Evolutionary conservation across 2,888 invertebrate species (phyloP), one percentile per base, ranked within the genome.

Genomic region (Eupithecia abbreviata): DNA sequence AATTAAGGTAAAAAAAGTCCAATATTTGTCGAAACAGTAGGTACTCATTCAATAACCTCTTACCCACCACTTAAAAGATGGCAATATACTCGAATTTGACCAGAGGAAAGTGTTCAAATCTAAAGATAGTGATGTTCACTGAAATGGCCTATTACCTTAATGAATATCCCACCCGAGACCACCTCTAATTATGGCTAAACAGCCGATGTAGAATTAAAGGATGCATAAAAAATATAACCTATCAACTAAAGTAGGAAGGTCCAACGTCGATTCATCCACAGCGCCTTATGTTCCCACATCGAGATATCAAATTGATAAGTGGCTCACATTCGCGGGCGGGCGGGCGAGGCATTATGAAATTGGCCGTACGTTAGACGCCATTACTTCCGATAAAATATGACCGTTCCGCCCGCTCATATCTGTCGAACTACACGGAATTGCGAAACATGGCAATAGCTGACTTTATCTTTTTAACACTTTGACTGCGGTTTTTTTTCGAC

Each of bases 261-360:
- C 70, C 66, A 89, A 77, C 84, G 88, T 87, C 89, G 87, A 90
- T 89, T 88, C 86, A 90, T 90, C 88, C 87, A 82, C 81, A 86
- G 89, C 88, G 90, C 90, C 92, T 93, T 93, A 94, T 93, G 91
- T 93, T 91, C 88, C 91, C 91, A 88, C 91, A 91, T 90, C 90
- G 90, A 92, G 94, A 95, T 94, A 95, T 94, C 94, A 94, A 94
- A 94, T 94, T 94, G 95, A 94, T 94, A 93, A 94, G 95, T 94
- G 92, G 91, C 91, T 88, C 90, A 92, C 93, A 93, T 94, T 91
- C 90, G 89, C 90, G 85, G 81, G 89, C 90, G 89, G 90, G 89
- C 88, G 91, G 88, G 84, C 92, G 90, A 90, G 89, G 95, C 95
- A 95, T 95, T 95, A 95, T 95, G 94, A 94, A 94, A 95, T 95